Evolutionary conservation across 2,888 invertebrate species (phyloP).

Genomic region (Odontomyia ornata): DNA sequence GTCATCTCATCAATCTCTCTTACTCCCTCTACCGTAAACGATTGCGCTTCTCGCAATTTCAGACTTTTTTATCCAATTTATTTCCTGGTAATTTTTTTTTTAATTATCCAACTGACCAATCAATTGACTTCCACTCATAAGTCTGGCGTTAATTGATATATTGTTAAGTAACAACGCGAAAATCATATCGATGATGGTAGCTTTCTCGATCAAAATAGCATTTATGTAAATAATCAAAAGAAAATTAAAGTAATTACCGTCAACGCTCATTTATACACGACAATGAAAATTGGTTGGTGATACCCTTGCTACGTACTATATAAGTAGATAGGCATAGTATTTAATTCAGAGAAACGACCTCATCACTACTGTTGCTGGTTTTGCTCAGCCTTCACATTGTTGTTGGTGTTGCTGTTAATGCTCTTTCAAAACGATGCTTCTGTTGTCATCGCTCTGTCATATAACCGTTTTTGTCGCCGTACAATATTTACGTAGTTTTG

Average conservation of each 20-base stretch:
- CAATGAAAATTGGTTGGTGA: slow-evolving; percentile 20
- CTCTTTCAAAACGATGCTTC: background rate
- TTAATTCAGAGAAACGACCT: slow-evolving; percentile 21
- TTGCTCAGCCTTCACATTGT: background rate
- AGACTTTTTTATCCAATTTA: no score
- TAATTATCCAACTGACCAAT: no score
- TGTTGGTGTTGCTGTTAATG: background rate
- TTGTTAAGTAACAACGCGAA: no score
- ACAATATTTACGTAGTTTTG: background rate
- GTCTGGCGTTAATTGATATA: no score
- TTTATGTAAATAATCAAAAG: slow-evolving; percentile 26
- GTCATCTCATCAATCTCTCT: no score
- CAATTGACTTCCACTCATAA: no score
- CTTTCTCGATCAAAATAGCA: background rate
- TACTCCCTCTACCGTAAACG: no score
- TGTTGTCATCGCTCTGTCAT: background rate
- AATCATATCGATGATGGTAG: background rate
- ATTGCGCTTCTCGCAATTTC: no score
- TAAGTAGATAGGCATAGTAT: no score
- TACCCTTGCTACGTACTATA: no score
- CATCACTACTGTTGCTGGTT: slow-evolving; percentile 5
- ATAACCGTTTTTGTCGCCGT: background rate
- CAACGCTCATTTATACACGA: slow-evolving; percentile 31
- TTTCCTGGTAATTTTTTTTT: no score
- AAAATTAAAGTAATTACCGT: slow-evolving; percentile 37